Evolutionary conservation across 2,888 invertebrate genomes (phyloP).

Genomic region (Hemicrepidius hirtus): DNA sequence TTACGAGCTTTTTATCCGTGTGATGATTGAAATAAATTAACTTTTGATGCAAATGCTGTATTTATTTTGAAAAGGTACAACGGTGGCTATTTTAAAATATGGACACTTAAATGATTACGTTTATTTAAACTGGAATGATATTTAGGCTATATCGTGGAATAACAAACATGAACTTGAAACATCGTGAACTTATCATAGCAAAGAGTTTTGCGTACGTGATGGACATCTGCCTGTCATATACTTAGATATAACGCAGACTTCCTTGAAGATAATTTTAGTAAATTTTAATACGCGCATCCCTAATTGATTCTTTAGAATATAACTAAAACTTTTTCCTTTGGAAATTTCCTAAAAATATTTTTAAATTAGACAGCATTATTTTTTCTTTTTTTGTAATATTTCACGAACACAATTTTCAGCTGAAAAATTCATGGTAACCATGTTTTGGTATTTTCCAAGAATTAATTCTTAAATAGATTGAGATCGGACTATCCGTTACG

Average conservation of each 20-base stretch:
- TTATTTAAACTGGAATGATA: constrained; percentile 21
- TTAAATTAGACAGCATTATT: no score
- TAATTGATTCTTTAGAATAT: no score
- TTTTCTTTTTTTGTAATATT: no score
- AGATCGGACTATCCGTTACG: no score
- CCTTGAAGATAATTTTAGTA: not conserved
- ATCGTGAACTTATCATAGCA: not conserved
- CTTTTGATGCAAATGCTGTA: not conserved
- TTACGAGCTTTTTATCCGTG: not conserved
- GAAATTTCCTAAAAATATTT: no score
- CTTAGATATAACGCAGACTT: not conserved
- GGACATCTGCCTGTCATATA: constrained; percentile 12
- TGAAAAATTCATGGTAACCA: no score
- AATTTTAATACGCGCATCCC: no score
- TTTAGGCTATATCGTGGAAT: constrained; percentile 12
- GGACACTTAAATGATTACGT: not conserved
- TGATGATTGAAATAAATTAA: constrained; percentile 2
- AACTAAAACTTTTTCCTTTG: no score
- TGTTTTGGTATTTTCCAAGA: no score
- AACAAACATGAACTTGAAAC: constrained; percentile 15
- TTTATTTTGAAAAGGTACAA: constrained; percentile 1
- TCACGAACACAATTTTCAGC: no score
- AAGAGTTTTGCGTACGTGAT: constrained; percentile 16
- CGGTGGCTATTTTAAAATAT: constrained; percentile 19
- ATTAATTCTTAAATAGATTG: no score